Evolutionary conservation across 2,113 vertebrate genomes (phyloP).

Genomic region (Melanostigma gelatinosum): DNA sequence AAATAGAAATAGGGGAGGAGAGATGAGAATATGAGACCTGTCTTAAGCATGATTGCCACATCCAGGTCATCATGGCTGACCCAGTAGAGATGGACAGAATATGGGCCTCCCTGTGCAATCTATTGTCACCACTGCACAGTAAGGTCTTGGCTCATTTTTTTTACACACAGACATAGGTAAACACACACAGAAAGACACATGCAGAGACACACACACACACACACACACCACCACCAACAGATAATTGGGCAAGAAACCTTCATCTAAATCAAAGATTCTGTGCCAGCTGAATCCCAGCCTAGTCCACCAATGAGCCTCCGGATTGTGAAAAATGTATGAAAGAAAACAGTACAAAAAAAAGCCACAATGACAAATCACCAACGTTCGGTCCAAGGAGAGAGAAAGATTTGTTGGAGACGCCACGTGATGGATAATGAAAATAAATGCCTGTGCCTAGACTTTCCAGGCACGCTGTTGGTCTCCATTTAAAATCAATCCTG

Average conservation of each 20-base stretch:
- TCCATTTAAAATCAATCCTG: constrained; percentile 80
- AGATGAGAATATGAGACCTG: constrained; percentile 31
- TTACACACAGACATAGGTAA: constrained; percentile 26
- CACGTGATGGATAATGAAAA: constrained; percentile 77
- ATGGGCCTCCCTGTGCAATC: constrained; percentile 36
- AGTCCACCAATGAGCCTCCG: constrained; percentile 64
- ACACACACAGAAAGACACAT: constrained; percentile 31
- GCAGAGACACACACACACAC: neutral
- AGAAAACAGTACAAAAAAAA: constrained; percentile 65
- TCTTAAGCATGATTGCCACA: constrained; percentile 23
- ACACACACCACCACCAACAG: constrained; percentile 31
- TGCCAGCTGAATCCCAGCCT: constrained; percentile 70
- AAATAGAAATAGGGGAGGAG: constrained; percentile 23
- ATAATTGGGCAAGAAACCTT: constrained; percentile 72
- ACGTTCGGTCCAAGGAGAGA: constrained; percentile 64
- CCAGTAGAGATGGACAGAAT: constrained; percentile 37
- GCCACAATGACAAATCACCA: constrained; percentile 74
- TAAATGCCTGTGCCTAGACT: constrained; percentile 66
- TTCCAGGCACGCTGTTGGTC: constrained; percentile 72
- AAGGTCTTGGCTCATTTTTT: constrained; percentile 42
- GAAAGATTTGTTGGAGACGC: constrained; percentile 73
- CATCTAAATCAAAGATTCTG: constrained; percentile 66
- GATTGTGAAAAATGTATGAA: constrained; percentile 70
- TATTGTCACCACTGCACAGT: constrained; percentile 21
- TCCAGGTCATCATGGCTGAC: constrained; percentile 33